Evolutionary conservation across 2,888 invertebrate species (phyloP), one percentile per base, ranked within the genome.

Genomic region (Lithodes maja): DNA sequence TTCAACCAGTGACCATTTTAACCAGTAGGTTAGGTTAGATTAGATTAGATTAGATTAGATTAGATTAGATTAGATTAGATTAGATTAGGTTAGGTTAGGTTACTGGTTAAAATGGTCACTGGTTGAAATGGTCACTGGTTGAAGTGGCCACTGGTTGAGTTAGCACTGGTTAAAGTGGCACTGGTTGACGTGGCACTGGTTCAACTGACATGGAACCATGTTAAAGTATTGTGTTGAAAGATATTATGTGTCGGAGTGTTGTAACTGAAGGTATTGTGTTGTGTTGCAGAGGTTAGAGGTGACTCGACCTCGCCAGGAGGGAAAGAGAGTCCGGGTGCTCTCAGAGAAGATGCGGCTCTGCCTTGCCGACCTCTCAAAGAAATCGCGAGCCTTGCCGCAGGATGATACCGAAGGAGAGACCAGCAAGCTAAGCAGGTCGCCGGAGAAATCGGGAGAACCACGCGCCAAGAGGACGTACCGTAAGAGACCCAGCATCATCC

Each of bases 331-430:
- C 49, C 83, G 83, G n/a, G 83, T 88, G 7, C 80, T 80, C 12
- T 88, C 87, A n/a, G 79, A 84, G 84, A 88, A 84, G 84, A 88
- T 88, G 83, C 87, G 87, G 5, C 71, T 71, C 15, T 84, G 83
- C 55, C 54, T 88, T 15, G 83, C 79, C 0, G 84, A 88, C 17
- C 50, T 88, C 17, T 88, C 87, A 7, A 77, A 83, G 54, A 71
- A 79, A 49, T 79, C 79, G 2, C 68, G 79, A 15, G 74, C 87
- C 33, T 33, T 84, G n/a, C 71, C 87, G 33, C 61, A 33, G 55
- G 33, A 7, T 17, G 77, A 77, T 5, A n/a, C 5, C 1, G 81
- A 50, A 15, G 80, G 55, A n/a, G 77, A 52, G 15, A 12, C 33
- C 49, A 77, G 33, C 15, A 86, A 61, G 75, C 54, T 82, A n/a